A percentile compares a stretch with the other conserved stretches of the same genome.
phyloP scores from a whole-genome alignment of 2,888 invertebrate genomes.

The Nomada flava region DNA sequence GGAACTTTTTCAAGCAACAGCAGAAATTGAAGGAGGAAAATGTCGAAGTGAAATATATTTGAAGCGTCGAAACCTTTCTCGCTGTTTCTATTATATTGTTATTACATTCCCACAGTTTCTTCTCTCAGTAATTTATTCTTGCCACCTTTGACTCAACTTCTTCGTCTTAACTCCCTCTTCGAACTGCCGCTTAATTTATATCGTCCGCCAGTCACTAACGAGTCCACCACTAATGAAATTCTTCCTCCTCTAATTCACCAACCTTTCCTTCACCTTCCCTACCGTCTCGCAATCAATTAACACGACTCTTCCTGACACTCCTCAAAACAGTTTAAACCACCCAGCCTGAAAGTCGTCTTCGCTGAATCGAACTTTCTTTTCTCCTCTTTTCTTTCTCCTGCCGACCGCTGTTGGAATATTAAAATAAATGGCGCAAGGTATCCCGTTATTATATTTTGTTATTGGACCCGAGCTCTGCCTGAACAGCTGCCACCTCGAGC shows the following conservation, averaged over 20 bases:
- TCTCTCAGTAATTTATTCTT: no score
- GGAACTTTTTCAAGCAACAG: no score
- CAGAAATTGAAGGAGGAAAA: no score
- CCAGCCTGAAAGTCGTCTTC: slow-evolving; percentile 24
- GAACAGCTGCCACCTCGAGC: slow-evolving; percentile 61
- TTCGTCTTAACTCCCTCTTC: no score
- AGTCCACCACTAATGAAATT: neutral
- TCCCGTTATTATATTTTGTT: slow-evolving; percentile 61
- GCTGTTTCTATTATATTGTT: no score
- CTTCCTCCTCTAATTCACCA: neutral
- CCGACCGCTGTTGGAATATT: slow-evolving; percentile 48
- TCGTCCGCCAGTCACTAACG: neutral
- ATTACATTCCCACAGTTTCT: no score
- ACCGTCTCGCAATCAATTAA: neutral
- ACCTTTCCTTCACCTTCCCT: neutral
- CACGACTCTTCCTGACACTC: neutral
- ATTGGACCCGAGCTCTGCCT: slow-evolving; percentile 51
- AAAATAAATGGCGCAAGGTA: slow-evolving; percentile 73
- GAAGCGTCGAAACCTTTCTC: no score
- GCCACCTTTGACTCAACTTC: no score
- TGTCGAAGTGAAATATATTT: no score
- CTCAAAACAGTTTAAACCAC: slow-evolving; percentile 21
- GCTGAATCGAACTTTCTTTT: neutral
- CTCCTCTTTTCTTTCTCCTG: neutral
- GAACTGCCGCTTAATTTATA: no score